Evolutionary conservation across 1,140 invertebrate species (phyloP), one percentile per base, ranked within the genome.

Genomic region (Dreissena rostriformis): DNA sequence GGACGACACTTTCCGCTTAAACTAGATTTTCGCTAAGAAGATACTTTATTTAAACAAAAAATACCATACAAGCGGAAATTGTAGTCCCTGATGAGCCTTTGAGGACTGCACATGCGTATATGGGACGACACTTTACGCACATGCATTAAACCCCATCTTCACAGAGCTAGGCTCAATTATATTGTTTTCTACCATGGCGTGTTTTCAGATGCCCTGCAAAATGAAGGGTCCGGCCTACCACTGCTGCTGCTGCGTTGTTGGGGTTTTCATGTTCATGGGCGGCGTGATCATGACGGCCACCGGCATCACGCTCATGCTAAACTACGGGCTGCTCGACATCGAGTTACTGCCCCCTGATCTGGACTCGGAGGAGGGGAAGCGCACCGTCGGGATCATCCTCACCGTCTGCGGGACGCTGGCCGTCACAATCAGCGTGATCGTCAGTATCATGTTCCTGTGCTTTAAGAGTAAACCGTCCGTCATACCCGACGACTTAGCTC

Each of bases 121-220:
- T n/a, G n/a, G n/a, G n/a, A n/a, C n/a, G n/a, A n/a, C n/a, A n/a
- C n/a, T n/a, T n/a, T n/a, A n/a, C n/a, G n/a, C n/a, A n/a, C n/a
- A n/a, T n/a, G n/a, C n/a, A n/a, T n/a, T n/a, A n/a, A n/a, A n/a
- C n/a, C n/a, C n/a, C n/a, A n/a, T n/a, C n/a, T n/a, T n/a, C n/a
- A n/a, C n/a, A n/a, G n/a, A n/a, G n/a, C n/a, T n/a, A n/a, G n/a
- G n/a, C n/a, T n/a, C 39, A 39, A 39, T 39, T 39, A 39, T 39
- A 39, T 39, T 39, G 39, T 39, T 2, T 39, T 39, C 39, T 5
- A 39, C 39, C 39, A 12, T 61, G 4, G 57, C 75, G 15, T 74
- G 52, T 85, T 76, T 86, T 66, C 71, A 86, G 85, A 86, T 86
- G 85, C 82, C 82, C 24, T n/a, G 53, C 26, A 76, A 51, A 19